Evolutionary conservation across 2,113 vertebrate species (phyloP), one percentile per base, ranked within the genome.

Genomic region (Lophochroa leadbeateri): DNA sequence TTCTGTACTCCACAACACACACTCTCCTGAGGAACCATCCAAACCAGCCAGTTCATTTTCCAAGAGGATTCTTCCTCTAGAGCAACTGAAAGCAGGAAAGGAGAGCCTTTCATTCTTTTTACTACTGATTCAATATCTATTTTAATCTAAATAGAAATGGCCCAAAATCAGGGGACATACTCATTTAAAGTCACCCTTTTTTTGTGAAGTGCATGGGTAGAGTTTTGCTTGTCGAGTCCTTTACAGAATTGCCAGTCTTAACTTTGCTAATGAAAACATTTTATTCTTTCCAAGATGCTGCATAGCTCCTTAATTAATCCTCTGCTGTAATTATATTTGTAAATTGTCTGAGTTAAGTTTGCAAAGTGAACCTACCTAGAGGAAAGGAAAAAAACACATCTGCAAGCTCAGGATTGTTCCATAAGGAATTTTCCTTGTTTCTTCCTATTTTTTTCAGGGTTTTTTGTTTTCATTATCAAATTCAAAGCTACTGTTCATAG

Each of bases 291-390:
- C 70, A 82, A 55, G 83, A 94, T 6, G 1, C 58, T 17, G 28
- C 88, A 83, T 86, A 90, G 47, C 18, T 65, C 69, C 53, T 74
- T 82, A 92, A 96, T 85, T 77, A 95, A 91, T 96, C 94, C 46
- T 74, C n/a, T 1, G 4, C 52, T 82, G 44, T 86, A 96, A 96
- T 94, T 71, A 39, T 87, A 91, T 94, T 96, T 96, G 82, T 95
- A 84, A 86, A 93, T 94, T 79, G 35, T 87, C 65, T 69, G 82
- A 93, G 89, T 71, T 87, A 41, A 60, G 35, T 89, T 96, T 95
- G 65, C 33, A 94, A 93, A 95, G 35, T 10, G 18, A 86, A 90
- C 52, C 63, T 69, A 60, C 44, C 10, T 2, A 86, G 41, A 95
- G 9, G 5, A 33, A 15, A 65, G 10, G 11, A 7, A 86, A 86